These are phyloP conservation scores for Cheirogaleus medius DNA, from an alignment of 2,113 vertebrate species.

Conservation along the genomic window DNA sequence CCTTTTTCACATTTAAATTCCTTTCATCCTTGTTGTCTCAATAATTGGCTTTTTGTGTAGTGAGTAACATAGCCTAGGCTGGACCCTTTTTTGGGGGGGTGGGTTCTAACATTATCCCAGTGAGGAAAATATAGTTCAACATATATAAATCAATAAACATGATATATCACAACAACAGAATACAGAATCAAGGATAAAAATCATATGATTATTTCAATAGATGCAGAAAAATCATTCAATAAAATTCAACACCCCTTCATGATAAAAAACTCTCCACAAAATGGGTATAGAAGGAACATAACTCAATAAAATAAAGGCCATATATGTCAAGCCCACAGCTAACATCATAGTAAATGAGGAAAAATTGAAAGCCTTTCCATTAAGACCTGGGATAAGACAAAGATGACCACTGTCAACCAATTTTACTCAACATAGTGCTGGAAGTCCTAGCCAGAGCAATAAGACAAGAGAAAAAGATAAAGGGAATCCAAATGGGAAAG, in stretches of 20 bases:
- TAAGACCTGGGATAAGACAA: background rate
- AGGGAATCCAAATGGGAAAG: background rate
- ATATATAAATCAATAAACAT: background rate
- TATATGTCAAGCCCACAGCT: background rate
- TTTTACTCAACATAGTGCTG: background rate
- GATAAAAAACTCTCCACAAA: background rate
- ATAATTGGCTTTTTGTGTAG: too few relatives aligned
- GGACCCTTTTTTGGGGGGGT: too few relatives aligned
- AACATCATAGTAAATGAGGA: background rate
- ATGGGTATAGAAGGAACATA: background rate
- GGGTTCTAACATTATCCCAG: too few relatives aligned
- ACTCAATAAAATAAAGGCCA: background rate
- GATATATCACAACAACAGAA: background rate
- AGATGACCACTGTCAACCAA: background rate
- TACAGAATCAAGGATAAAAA: background rate
- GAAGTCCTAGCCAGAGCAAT: background rate
- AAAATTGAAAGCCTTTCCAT: background rate
- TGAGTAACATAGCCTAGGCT: too few relatives aligned
- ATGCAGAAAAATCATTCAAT: background rate
- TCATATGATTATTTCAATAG: background rate
- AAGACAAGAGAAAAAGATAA: background rate
- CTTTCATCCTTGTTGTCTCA: too few relatives aligned
- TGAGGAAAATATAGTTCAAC: background rate
- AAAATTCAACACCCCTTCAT: background rate
- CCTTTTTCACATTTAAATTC: too few relatives aligned